Base-by-base conservation (phyloP, 1,140 invertebrate genomes). In the Scaptomyza graminum region DNA sequence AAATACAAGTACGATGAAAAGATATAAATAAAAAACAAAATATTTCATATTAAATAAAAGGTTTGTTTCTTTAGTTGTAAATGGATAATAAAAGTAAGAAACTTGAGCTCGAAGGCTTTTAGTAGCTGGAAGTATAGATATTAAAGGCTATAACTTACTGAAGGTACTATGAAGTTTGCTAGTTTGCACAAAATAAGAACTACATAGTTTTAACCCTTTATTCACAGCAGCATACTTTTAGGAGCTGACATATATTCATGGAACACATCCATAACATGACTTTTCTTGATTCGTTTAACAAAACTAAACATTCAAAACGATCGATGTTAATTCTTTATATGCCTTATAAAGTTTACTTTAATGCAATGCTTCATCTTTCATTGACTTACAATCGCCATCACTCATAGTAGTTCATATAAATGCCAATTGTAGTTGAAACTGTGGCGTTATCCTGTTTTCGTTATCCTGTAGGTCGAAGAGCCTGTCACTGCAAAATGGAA, bases 401-500 rank as follows among this genome's bases (percentile, higher is more conserved):
- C 7, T 59, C 25, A 31, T 18, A 41, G 11, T 16, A 41, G 11
- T 16, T 18, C 16, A 0, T 41, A 31, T 50, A 15, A 44, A 64
- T 47, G 62, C 12, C 22, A 57, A 11, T 28, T 22, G 54, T 57
- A 16, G 41, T 11, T 25, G 25, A 47, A 31, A 9, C 46, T 39
- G 43, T 41, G 50, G 22, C 56, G 43, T 47, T 47, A 22, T 22
- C n/a, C n/a, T 59, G 18, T 46, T 59, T 50, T 15, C 34, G 6
- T 34, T 28, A 31, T 51, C 15, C 25, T 22, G 25, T 57, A 31
- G 57, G 44, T 60, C 41, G 56, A 66, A 44, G 60, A 51, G 50
- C 75, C 75, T 87, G 83, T 89, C 82, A 71, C 46, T 79, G 74
- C 66, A 64, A 74, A 88, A 88, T 83, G 63, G 72, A 89, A 88